Percentiles rank a stretch among this genome's conserved stretches.
Conservation (phyloP, 1,140 invertebrate species). For the Drosophila parvula region DNA sequence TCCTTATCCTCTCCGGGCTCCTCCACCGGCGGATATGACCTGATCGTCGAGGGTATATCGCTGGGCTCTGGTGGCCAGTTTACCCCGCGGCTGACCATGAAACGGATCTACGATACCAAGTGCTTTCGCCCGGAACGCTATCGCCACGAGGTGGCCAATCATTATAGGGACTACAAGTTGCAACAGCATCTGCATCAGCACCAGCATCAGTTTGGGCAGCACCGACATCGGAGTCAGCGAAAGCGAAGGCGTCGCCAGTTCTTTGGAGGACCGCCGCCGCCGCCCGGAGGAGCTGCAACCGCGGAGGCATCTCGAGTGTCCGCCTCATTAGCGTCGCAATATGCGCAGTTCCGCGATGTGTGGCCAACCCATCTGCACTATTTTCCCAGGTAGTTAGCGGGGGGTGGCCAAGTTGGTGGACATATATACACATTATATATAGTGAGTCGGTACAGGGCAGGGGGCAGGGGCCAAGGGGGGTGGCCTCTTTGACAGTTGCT, state of each 20-base stretch:
- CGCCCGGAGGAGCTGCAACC: background rate
- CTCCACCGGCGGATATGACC: background rate
- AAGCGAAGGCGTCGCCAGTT: constrained; percentile 6
- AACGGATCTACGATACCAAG: constrained; percentile 62
- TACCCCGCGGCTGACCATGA: constrained; percentile 60
- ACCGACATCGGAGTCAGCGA: constrained; percentile 4
- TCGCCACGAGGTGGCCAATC: constrained; percentile 79
- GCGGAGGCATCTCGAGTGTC: constrained; percentile 12
- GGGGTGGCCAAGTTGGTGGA: too few species aligned
- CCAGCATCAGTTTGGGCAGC: constrained; percentile 13
- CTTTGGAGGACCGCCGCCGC: background rate
- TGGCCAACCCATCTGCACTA: constrained; percentile 68
- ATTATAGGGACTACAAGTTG: constrained; percentile 77
- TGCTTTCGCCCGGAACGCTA: constrained; percentile 66
- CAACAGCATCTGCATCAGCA: constrained; percentile 44
- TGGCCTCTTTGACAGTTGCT: constrained; percentile 33
- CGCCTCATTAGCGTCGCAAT: constrained; percentile 42
- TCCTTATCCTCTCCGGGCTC: background rate
- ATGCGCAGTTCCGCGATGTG: constrained; percentile 56
- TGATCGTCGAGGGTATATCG: constrained; percentile 52
- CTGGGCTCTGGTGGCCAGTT: constrained; percentile 56
- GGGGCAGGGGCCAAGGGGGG: background rate
- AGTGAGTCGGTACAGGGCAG: background rate
- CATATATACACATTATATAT: too few species aligned
- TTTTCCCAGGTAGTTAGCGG: constrained; percentile 67